Base-by-base conservation (phyloP, 2,113 vertebrate genomes). In the Neogobius melanostomus region DNA sequence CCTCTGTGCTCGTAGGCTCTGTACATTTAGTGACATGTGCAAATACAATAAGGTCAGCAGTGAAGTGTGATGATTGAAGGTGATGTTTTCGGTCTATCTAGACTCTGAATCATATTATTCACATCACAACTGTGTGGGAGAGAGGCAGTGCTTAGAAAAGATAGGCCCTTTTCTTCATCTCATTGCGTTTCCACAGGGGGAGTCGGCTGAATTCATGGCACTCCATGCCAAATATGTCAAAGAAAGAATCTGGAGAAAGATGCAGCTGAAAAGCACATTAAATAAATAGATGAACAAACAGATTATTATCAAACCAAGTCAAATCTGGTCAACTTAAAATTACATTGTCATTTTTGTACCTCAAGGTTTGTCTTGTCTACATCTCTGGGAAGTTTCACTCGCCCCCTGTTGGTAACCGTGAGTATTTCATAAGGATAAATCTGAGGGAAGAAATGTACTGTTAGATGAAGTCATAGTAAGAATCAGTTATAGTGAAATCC, bases 361-460 rank as follows among this genome's bases (percentile, higher is more conserved):
- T 99, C 98, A 54, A 99, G 93, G 83, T 96, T 93, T 71, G 97
- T 96, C 91, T 96, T 95, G 92, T 99, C 96, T 79, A 99, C 93
- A 43, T 97, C 96, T 88, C 90, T 95, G 67, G 96, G 93, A 83
- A 98, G 97, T 92, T 95, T 98, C 91, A 92, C 94, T 85, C 94
- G 94, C 85, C 95, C 95, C 93, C 95, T 94, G 91, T 94, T 96
- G 85, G 93, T 92, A 77, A 98, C 94, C 86, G 93, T 92, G 82
- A 99, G 96, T 87, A 96, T 93, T 91, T 99, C 95, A 90, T 97
- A 99, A 12, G 97, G 95, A 85, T 97, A 98, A 87, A 98, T 94
- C 98, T 99, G 93, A 69, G 88, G 77, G 80, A 72, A 83, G 85
- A 81, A 88, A 80, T 44, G 77, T 72, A 60, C 59, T 72, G 85